A percentile compares a stretch with the other conserved stretches of the same genome.
Evolutionary conservation across 2,888 invertebrate species (phyloP).

Genomic region (Folsomia manolachei): DNA sequence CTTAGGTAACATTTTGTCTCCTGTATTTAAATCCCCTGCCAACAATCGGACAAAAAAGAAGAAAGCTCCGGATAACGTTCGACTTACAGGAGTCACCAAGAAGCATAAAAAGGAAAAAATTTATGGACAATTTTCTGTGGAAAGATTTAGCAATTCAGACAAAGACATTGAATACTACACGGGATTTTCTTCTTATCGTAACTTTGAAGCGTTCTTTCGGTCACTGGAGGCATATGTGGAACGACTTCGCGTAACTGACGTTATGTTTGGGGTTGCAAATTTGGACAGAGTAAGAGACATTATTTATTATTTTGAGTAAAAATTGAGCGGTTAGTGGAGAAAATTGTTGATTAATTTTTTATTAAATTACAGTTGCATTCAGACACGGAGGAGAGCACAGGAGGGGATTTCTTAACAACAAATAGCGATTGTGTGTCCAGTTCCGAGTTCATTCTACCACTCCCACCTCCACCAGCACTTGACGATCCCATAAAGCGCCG

Average conservation of each 20-base stretch:
- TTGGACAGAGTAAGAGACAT: slow-evolving; percentile 23
- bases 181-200: slow-evolving; percentile 42
- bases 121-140: slow-evolving; percentile 44
- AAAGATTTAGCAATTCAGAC: slow-evolving; percentile 43
- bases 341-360: not conserved
- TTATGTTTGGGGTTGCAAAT: slow-evolving; percentile 43
- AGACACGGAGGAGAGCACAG: not conserved
- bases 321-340: not conserved
- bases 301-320: not conserved
- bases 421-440: not conserved
- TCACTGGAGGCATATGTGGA: slow-evolving; percentile 46
- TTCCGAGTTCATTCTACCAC: slow-evolving; percentile 10
- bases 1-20: too few species aligned
- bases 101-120: slow-evolving; percentile 44
- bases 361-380: slow-evolving; percentile 8
- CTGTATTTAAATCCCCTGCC: too few species aligned
- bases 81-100: slow-evolving; percentile 38
- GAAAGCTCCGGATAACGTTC: slow-evolving; percentile 12
- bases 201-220: slow-evolving; percentile 47
- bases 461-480: slow-evolving; percentile 9
- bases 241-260: slow-evolving; percentile 45
- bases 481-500: slow-evolving; percentile 40
- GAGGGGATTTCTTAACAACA: not conserved
- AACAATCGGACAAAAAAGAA: not conserved
- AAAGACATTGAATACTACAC: slow-evolving; percentile 51